Evolutionary conservation across 1,140 invertebrate species (phyloP).

Genomic region (Berghia stephanieae): DNA sequence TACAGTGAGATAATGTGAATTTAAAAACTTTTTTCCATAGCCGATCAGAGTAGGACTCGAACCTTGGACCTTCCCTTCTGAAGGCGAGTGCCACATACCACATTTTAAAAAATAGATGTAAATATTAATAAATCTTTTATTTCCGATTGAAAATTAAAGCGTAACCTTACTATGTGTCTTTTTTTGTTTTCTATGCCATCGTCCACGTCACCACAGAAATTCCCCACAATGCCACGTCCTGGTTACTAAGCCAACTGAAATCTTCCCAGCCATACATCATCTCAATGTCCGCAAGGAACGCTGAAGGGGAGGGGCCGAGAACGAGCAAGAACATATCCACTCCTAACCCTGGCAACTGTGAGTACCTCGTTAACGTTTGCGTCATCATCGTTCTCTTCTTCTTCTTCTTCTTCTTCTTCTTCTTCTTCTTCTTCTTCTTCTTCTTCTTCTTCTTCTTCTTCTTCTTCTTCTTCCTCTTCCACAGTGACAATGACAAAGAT

Average conservation of each 20-base stretch:
- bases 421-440: neutral
- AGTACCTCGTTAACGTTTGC: constrained; percentile 30
- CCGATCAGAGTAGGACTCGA: too few species aligned
- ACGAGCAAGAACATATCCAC: constrained; percentile 75
- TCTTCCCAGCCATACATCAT: constrained; percentile 81
- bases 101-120: too few species aligned
- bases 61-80: too few species aligned
- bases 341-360: constrained; percentile 49
- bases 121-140: too few species aligned
- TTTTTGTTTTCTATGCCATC: too few species aligned
- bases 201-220: constrained; percentile 82
- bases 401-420: constrained; percentile 8
- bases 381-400: constrained; percentile 3
- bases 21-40: too few species aligned
- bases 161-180: too few species aligned
- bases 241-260: constrained; percentile 81
- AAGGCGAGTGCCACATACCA: too few species aligned
- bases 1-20: too few species aligned
- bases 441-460: neutral
- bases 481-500: too few species aligned
- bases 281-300: constrained; percentile 81
- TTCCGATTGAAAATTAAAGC: too few species aligned
- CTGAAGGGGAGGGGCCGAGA: constrained; percentile 80
- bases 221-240: constrained; percentile 68
- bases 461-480: too few species aligned